Percentiles rank a stretch among this genome's conserved stretches.
phyloP scores from a whole-genome alignment of 1,140 invertebrate genomes.

The Aphaenogaster floridana region DNA sequence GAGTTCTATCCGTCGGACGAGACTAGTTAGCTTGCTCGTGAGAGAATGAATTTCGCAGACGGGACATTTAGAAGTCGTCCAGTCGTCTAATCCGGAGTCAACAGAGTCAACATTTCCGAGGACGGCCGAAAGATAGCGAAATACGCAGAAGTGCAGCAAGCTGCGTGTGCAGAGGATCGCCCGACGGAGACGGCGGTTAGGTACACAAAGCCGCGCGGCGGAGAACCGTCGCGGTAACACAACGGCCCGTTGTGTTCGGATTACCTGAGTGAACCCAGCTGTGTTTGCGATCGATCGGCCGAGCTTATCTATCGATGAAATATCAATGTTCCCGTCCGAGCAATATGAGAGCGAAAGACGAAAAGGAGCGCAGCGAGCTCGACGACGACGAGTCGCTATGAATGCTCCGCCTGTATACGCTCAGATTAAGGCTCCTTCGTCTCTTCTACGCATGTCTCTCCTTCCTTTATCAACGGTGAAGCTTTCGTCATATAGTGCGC shows the following conservation, averaged over 20 bases:
- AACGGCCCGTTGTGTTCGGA: conserved; percentile 78
- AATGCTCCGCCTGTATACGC: conserved; percentile 78
- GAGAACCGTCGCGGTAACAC: conserved; percentile 72
- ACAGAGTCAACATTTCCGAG: conserved; percentile 72
- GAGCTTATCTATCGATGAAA: conserved; percentile 84
- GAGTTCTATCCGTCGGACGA: not conserved
- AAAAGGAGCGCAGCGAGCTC: conserved; percentile 49
- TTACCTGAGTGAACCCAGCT: conserved; percentile 83
- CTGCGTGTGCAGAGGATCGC: conserved; percentile 82
- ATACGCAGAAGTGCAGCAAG: conserved; percentile 82
- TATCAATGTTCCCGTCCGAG: conserved; percentile 72
- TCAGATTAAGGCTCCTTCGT: conserved; percentile 59
- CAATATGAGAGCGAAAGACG: conserved; percentile 48
- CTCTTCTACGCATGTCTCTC: conserved; percentile 1
- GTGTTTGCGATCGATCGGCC: conserved; percentile 83
- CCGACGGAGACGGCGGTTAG: conserved; percentile 64
- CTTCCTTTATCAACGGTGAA: conserved; percentile 43
- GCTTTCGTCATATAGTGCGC: conserved; percentile 46
- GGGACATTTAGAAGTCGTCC: conserved; percentile 72
- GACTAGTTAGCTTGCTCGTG: conserved; percentile 10
- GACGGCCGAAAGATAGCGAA: conserved; percentile 78
- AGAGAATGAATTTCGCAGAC: conserved; percentile 54
- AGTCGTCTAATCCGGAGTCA: conserved; percentile 81
- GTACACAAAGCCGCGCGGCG: conserved; percentile 71
- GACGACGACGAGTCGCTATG: conserved; percentile 67